Conservation (phyloP, 2,888 invertebrate species). For the Chloroclystis v-ata region DNA sequence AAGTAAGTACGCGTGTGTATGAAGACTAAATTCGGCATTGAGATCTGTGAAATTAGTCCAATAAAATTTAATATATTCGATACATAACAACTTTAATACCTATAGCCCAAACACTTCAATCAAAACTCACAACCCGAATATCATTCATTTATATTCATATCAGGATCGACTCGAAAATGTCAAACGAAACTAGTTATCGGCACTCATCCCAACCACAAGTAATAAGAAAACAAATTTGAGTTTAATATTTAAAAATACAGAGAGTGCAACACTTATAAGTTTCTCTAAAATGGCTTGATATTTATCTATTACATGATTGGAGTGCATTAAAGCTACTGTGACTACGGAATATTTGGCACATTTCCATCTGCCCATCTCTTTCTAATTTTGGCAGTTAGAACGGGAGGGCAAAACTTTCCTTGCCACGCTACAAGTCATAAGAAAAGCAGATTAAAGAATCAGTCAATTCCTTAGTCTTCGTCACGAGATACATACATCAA, state of each 20-base stretch:
- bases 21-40: slow-evolving; percentile 25
- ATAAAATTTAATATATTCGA: background rate
- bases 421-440: slow-evolving; percentile 34
- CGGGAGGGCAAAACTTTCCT: slow-evolving; percentile 17
- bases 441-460: slow-evolving; percentile 51
- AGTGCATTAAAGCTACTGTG: slow-evolving; percentile 44
- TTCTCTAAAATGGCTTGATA: background rate
- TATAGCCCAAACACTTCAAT: slow-evolving; percentile 2
- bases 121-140: slow-evolving; percentile 5
- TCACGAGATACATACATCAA: slow-evolving; percentile 7
- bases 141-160: no score
- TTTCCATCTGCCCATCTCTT: slow-evolving; percentile 38
- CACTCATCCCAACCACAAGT: no score
- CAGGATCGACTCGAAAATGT: no score
- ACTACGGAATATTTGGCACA: slow-evolving; percentile 76
- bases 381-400: slow-evolving; percentile 22
- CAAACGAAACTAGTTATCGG: no score
- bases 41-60: slow-evolving; percentile 22
- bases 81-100: background rate
- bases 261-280: no score
- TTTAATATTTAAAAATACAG: no score
- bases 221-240: no score
- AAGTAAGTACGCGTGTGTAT: slow-evolving; percentile 19
- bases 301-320: background rate
- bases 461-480: slow-evolving; percentile 56